A percentile compares a stretch with the other conserved stretches of the same genome.
These are phyloP conservation scores for Deroplatys truncata DNA, from an alignment of 2,888 invertebrate genomes.

Conservation along the genomic window DNA sequence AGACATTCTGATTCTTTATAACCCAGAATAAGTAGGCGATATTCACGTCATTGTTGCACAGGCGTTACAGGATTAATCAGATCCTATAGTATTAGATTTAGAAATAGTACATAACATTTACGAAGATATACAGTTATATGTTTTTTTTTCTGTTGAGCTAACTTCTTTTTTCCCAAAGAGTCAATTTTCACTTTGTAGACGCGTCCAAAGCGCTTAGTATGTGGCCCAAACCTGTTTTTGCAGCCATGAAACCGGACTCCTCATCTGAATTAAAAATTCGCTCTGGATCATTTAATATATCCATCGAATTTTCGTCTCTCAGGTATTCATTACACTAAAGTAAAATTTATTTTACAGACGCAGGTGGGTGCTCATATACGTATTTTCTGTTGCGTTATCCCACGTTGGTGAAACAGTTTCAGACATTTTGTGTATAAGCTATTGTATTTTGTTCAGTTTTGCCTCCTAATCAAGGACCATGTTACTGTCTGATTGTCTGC, in stretches of 20 bases:
- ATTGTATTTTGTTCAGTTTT: too few species aligned
- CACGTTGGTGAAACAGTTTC: not conserved
- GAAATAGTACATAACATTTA: not conserved
- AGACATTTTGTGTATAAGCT: too few species aligned
- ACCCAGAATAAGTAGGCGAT: too few species aligned
- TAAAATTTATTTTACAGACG: not conserved
- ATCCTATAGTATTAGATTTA: too few species aligned
- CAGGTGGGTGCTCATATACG: not conserved
- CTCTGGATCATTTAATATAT: not conserved
- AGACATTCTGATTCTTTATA: too few species aligned
- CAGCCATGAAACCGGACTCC: not conserved
- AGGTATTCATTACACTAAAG: not conserved
- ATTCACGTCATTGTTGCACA: too few species aligned
- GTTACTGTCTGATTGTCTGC: too few species aligned
- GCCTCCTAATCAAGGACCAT: too few species aligned
- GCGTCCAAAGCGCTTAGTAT: not conserved
- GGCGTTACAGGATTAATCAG: too few species aligned
- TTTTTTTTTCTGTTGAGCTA: not conserved
- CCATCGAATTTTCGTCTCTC: not conserved
- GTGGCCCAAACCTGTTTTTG: not conserved
- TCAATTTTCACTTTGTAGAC: not conserved
- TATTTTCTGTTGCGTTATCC: not conserved
- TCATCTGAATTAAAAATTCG: not conserved
- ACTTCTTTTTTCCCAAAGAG: not conserved
- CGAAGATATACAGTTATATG: not conserved